phyloP scores from a whole-genome alignment of 2,797 vertebrate genomes.

The Australoheros facetus region DNA sequence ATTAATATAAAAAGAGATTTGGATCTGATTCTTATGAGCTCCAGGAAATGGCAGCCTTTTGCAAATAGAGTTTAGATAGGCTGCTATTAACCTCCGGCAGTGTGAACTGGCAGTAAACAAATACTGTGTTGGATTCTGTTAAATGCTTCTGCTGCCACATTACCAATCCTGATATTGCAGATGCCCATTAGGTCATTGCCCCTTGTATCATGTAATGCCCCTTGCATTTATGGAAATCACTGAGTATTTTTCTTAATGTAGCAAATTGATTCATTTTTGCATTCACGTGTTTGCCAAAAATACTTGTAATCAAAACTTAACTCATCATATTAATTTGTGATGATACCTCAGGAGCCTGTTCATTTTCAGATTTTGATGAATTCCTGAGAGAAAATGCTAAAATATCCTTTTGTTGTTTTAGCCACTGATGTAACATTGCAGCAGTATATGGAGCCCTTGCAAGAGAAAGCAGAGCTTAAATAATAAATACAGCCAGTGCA shows the following conservation, averaged over 20 bases:
- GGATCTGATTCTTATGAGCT: not conserved
- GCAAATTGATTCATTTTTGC: slow-evolving; percentile 20
- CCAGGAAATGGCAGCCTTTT: not conserved
- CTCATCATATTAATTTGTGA: slow-evolving; percentile 1
- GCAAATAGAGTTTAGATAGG: not conserved
- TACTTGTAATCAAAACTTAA: not conserved
- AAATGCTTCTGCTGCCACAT: slow-evolving; percentile 30
- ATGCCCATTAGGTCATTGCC: slow-evolving; percentile 47
- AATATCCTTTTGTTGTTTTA: slow-evolving; percentile 22
- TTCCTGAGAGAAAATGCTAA: slow-evolving; percentile 3
- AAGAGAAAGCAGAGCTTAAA: slow-evolving; percentile 33
- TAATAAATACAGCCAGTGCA: slow-evolving; percentile 47
- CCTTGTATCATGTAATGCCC: slow-evolving; percentile 36
- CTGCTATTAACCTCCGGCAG: not conserved
- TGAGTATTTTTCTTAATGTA: slow-evolving; percentile 42
- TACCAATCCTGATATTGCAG: slow-evolving; percentile 34
- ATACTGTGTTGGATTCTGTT: slow-evolving; percentile 19
- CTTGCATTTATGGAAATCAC: slow-evolving; percentile 34
- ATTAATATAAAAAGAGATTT: not conserved
- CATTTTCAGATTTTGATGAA: slow-evolving; percentile 7
- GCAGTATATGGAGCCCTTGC: slow-evolving; percentile 27
- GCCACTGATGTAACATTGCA: slow-evolving; percentile 23
- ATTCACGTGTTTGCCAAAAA: not conserved
- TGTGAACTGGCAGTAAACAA: slow-evolving; percentile 15
- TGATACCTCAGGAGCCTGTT: not conserved